phyloP scores from a whole-genome alignment of 2,797 vertebrate species.

The Myripristis murdjan region DNA sequence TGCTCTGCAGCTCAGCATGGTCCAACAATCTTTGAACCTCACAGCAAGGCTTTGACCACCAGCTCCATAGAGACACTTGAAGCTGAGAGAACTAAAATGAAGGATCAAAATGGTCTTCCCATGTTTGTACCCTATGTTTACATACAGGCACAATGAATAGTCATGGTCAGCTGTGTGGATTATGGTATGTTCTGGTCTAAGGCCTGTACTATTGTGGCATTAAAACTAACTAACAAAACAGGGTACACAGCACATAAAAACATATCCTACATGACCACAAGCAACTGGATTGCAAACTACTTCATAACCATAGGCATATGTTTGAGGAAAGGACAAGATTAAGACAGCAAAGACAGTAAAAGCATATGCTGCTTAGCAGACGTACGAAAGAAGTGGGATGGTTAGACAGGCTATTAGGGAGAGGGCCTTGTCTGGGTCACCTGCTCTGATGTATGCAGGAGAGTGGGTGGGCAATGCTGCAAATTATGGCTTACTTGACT shows the following conservation, averaged over 20 bases:
- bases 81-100: not conserved
- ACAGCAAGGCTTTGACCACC: not conserved
- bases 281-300: slow-evolving; percentile 38
- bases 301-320: slow-evolving; percentile 12
- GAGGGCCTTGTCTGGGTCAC: slow-evolving; percentile 36
- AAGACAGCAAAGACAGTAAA: slow-evolving; percentile 27
- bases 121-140: too few relatives aligned
- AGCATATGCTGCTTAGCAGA: not conserved
- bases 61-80: not conserved
- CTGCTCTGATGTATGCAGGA: slow-evolving; percentile 1
- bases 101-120: not conserved
- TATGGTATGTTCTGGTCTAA: not conserved
- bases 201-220: not conserved
- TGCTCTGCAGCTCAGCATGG: not conserved
- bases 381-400: slow-evolving; percentile 13
- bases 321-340: slow-evolving; percentile 15
- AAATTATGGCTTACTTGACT: slow-evolving; percentile 59
- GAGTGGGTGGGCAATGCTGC: slow-evolving; percentile 34
- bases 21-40: not conserved
- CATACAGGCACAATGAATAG: not conserved
- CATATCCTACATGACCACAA: slow-evolving; percentile 18
- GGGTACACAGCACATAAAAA: slow-evolving; percentile 4
- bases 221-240: slow-evolving; percentile 20
- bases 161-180: slow-evolving; percentile 2
- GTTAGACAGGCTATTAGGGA: slow-evolving; percentile 34